Evolutionary conservation across 2,113 vertebrate genomes (phyloP).

Genomic region (Riparia riparia): DNA sequence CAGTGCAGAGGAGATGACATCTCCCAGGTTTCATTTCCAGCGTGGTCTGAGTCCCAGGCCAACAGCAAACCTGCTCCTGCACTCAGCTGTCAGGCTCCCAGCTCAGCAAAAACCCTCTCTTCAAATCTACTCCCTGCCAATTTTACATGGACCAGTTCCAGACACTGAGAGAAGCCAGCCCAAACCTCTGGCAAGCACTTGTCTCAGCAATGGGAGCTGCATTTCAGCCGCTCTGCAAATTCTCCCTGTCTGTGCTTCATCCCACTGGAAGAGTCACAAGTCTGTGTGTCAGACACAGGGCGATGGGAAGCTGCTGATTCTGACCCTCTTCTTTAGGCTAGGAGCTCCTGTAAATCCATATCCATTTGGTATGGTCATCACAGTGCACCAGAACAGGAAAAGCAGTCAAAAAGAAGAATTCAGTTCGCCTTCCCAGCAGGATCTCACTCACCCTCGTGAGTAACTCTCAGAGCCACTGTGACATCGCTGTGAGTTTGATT

Average conservation of each 20-base stretch:
- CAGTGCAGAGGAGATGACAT: background rate
- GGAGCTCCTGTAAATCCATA: background rate
- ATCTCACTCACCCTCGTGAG: background rate
- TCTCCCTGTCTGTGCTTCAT: background rate
- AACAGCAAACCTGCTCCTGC: background rate
- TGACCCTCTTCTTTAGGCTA: background rate
- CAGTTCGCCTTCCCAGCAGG: background rate
- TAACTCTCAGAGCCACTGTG: background rate
- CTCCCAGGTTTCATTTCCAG: background rate
- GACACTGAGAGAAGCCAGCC: background rate
- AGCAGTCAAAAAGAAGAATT: background rate
- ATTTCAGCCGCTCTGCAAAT: slow-evolving; percentile 46
- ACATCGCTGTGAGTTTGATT: background rate
- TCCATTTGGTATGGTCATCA: background rate
- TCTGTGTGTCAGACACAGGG: background rate
- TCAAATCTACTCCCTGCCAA: background rate
- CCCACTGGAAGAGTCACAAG: slow-evolving; percentile 29
- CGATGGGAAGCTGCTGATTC: background rate
- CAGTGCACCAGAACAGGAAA: background rate
- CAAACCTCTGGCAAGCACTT: slow-evolving; percentile 28
- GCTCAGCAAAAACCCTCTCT: background rate
- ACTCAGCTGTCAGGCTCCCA: background rate
- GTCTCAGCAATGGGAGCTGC: background rate
- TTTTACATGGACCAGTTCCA: background rate
- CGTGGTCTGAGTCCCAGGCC: background rate